Evolutionary conservation across 35 echinoderm and acorn worm genomes (phyloP), one percentile per base, ranked within the genome.

Genomic region (Nesometra sesokonis): DNA sequence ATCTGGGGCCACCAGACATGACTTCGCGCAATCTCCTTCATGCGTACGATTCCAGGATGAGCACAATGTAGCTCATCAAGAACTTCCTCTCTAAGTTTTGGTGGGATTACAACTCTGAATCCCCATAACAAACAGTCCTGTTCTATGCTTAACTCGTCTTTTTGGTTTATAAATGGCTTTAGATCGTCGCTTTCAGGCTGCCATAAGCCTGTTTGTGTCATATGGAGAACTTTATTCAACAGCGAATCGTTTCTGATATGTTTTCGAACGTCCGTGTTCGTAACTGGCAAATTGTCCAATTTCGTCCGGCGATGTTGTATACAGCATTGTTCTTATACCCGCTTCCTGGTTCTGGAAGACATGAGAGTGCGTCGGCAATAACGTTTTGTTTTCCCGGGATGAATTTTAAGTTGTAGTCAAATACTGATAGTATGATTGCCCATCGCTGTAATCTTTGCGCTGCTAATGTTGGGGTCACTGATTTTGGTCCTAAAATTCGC

Each of bases 381-480:
- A 67, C 52, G 21, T 67, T 67, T 19, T 67, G 52, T 67, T 67
- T 67, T 19, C 52, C 52, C 2, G 52, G 52, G 23, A 67, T 67
- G 32, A 47, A 82, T 57, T n/a, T 80, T 29, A 80, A 30, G 43
- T 90, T 83, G 9, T 86, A 79, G 13, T 78, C 76, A 78, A 84
- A 89, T 0, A 31, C 87, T 37, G 87, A 88, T 21, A 89, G 39
- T 30, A 83, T 21, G 9, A 89, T 21, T 36, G 76, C 88, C 82
- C 88, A 85, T 31, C 90, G 34, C 77, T 93, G 57, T 40, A 92
- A 34, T 32, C 90, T 76, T 29, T 47, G 36, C 29, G 90, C 85
- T 35, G 90, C 85, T n/a, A 90, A 35, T 13, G 80, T 32, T 0
- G 91, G 88, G 29, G 86, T 90, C 23, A 27, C 88, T 31, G 38